phyloP scores from a whole-genome alignment of 2,888 invertebrate species.

The Pseudoips prasinana region DNA sequence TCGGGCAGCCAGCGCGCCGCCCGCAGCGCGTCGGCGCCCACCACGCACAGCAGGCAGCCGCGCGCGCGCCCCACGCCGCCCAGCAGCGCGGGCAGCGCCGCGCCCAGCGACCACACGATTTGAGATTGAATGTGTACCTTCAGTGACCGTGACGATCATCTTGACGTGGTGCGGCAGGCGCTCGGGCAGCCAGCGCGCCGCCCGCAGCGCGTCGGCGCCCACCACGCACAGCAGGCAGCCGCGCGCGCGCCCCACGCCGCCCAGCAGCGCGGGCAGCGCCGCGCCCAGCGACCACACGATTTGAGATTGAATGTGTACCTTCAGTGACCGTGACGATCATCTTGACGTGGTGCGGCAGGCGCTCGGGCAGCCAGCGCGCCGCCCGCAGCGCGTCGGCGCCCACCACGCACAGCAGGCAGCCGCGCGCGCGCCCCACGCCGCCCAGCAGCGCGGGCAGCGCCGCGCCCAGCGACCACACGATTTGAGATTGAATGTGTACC shows the following conservation, averaged over 20 bases:
- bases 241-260: slow-evolving; percentile 78
- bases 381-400: slow-evolving; percentile 85
- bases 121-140: slow-evolving; percentile 81
- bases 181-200: slow-evolving; percentile 89
- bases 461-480: slow-evolving; percentile 86
- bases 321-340: slow-evolving; percentile 88
- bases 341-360: slow-evolving; percentile 88
- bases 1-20: slow-evolving; percentile 89
- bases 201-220: slow-evolving; percentile 85
- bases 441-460: slow-evolving; percentile 80
- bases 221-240: slow-evolving; percentile 88
- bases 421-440: slow-evolving; percentile 78
- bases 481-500: slow-evolving; percentile 84
- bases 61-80: slow-evolving; percentile 78
- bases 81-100: slow-evolving; percentile 79
- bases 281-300: slow-evolving; percentile 87
- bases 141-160: slow-evolving; percentile 87
- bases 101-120: slow-evolving; percentile 88
- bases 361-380: slow-evolving; percentile 89
- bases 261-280: slow-evolving; percentile 79
- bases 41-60: slow-evolving; percentile 87
- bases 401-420: slow-evolving; percentile 88
- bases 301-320: slow-evolving; percentile 83
- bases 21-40: slow-evolving; percentile 85
- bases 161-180: slow-evolving; percentile 88